Evolutionary conservation across 2,113 vertebrate genomes (phyloP).

Genomic region (Bettongia penicillata): DNA sequence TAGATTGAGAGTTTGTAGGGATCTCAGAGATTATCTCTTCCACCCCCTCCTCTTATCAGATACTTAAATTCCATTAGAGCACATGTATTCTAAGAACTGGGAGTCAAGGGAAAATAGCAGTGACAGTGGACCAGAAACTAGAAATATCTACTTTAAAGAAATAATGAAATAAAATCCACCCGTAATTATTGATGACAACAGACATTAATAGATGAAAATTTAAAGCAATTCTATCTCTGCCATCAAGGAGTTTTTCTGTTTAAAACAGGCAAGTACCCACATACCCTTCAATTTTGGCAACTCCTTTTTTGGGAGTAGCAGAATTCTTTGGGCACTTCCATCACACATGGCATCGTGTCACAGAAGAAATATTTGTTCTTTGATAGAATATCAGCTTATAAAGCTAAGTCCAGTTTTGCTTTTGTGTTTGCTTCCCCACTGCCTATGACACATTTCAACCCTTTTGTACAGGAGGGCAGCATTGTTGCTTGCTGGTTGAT

Average conservation of each 20-base stretch:
- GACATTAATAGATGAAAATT: neutral
- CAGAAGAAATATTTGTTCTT: neutral
- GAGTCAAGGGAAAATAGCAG: neutral
- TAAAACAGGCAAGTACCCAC: conserved; percentile 38
- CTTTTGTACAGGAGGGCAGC: neutral
- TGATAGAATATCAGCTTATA: neutral
- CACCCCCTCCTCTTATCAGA: neutral
- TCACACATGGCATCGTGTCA: conserved; percentile 40
- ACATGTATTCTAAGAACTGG: neutral
- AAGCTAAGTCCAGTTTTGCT: neutral
- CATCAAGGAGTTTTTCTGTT: neutral
- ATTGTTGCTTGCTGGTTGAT: neutral
- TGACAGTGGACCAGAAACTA: too few relatives aligned
- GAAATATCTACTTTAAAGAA: neutral
- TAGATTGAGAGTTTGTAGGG: neutral
- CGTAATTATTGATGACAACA: neutral
- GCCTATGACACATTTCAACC: neutral
- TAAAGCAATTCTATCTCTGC: neutral
- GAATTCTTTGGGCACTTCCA: neutral
- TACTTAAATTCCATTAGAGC: neutral
- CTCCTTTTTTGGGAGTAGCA: neutral
- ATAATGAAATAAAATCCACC: neutral
- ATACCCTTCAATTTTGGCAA: neutral
- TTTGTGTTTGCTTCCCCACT: neutral
- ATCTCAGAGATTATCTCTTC: neutral